These are phyloP conservation scores for Euleptes europaea DNA, from an alignment of 2,113 vertebrate species.

Conservation along the genomic window DNA sequence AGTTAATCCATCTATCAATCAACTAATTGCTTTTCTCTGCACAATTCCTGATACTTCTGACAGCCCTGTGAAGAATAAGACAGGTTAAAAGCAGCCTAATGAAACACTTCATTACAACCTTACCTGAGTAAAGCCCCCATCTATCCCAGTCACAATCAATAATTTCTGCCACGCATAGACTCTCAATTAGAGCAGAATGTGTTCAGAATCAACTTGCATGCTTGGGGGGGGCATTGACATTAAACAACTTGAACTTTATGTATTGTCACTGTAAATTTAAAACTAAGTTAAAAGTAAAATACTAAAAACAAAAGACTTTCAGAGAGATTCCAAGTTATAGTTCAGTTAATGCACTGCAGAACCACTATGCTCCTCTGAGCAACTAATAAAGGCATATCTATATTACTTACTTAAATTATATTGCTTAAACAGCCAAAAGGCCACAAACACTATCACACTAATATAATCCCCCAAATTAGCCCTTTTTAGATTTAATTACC, in stretches of 20 bases:
- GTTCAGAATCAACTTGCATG: not conserved
- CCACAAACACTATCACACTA: no score
- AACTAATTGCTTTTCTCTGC: slow-evolving; percentile 39
- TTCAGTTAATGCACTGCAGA: not conserved
- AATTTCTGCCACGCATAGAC: slow-evolving; percentile 33
- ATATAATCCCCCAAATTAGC: no score
- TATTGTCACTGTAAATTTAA: not conserved
- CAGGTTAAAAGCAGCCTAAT: slow-evolving; percentile 39
- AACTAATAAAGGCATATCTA: not conserved
- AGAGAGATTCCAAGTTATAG: not conserved
- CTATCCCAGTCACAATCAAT: slow-evolving; percentile 52
- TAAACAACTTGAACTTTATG: not conserved
- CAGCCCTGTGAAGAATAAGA: slow-evolving; percentile 39
- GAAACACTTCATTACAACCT: slow-evolving; percentile 17
- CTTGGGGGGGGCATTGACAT: no score
- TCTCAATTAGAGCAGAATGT: slow-evolving; percentile 44
- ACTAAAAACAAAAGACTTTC: not conserved
- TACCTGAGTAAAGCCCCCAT: slow-evolving; percentile 38
- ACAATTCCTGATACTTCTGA: slow-evolving; percentile 35
- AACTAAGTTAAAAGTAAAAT: not conserved
- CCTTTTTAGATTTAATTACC: no score
- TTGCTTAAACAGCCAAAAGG: no score
- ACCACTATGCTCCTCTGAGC: not conserved
- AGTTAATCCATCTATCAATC: slow-evolving; percentile 23
- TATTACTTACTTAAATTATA: no score